A percentile compares a stretch with the other conserved stretches of the same genome.
Conservation (phyloP, 2,888 invertebrate species). For the Chrysotoxum bicinctum region DNA sequence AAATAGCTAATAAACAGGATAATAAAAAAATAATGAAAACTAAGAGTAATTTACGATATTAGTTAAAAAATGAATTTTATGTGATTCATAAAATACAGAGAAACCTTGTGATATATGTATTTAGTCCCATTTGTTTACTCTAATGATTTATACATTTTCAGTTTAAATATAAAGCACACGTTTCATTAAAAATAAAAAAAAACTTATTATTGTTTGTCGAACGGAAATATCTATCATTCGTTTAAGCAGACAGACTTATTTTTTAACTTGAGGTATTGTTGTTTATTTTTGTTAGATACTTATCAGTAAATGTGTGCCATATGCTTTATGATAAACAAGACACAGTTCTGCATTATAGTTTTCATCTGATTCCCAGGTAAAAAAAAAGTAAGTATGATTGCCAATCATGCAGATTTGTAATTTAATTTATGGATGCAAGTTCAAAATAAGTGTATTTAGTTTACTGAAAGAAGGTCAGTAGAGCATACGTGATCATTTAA, state of each 20-base stretch:
- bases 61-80: not conserved
- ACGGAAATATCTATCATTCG: no score
- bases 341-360: no score
- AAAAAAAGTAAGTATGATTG: no score
- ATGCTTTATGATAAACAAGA: no score
- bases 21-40: not conserved
- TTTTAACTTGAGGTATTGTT: no score
- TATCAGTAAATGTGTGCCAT: no score
- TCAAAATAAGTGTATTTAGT: not conserved
- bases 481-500: slow-evolving; percentile 1
- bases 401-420: not conserved
- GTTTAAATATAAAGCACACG: not conserved
- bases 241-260: no score
- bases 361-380: no score
- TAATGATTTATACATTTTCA: not conserved
- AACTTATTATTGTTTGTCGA: no score
- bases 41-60: not conserved
- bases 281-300: no score
- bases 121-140: not conserved
- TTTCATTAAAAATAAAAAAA: no score
- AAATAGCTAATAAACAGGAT: not conserved
- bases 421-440: not conserved
- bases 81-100: not conserved
- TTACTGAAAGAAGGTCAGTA: not conserved
- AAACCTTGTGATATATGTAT: not conserved